Conservation (phyloP, 2,113 vertebrate genomes). For the Prietella phreatophila region DNA sequence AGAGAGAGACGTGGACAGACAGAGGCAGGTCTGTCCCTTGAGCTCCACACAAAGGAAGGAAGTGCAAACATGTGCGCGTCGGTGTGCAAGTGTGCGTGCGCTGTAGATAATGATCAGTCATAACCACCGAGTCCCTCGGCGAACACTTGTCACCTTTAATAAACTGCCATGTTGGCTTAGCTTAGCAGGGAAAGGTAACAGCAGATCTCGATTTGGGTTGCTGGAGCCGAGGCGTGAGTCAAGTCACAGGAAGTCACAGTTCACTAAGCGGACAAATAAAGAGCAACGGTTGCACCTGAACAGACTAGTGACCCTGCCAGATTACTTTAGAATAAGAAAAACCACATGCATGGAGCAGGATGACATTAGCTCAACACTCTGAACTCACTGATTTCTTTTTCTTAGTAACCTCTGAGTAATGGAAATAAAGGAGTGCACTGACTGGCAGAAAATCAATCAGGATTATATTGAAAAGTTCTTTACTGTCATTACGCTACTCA, state of each 20-base stretch:
- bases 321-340: background rate
- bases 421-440: background rate
- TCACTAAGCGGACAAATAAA: slow-evolving; percentile 21
- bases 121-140: slow-evolving; percentile 32
- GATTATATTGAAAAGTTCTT: background rate
- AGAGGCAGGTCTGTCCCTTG: slow-evolving; percentile 60
- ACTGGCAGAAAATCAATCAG: slow-evolving; percentile 2
- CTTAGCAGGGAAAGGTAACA: background rate
- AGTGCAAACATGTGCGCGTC: slow-evolving; percentile 64
- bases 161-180: slow-evolving; percentile 26
- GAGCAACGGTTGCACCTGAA: slow-evolving; percentile 39
- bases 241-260: slow-evolving; percentile 34
- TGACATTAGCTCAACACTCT: background rate
- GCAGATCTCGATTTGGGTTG: background rate
- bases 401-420: background rate
- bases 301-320: slow-evolving; percentile 4
- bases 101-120: slow-evolving; percentile 47
- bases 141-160: slow-evolving; percentile 45
- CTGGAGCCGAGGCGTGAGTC: background rate
- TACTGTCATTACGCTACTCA: background rate
- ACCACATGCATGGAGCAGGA: background rate
- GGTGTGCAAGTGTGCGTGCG: slow-evolving; percentile 20
- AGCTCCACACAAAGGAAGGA: slow-evolving; percentile 76
- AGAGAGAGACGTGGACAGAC: slow-evolving; percentile 58
- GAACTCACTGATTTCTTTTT: background rate